These are phyloP conservation scores for Pinna nobilis DNA, from an alignment of 1,140 invertebrate genomes.

Conservation along the genomic window DNA sequence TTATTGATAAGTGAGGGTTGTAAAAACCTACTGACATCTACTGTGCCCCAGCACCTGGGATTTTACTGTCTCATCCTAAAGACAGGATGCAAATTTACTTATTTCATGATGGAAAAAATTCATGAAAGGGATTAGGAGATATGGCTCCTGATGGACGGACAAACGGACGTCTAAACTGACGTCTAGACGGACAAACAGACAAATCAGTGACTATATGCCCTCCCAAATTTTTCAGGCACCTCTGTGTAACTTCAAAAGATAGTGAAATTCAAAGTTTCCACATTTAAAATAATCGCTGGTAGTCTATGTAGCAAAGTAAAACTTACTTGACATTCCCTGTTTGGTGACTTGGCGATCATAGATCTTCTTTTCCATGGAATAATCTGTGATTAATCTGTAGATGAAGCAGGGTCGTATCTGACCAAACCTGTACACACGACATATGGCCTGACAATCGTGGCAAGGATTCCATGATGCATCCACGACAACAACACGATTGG, in stretches of 20 bases:
- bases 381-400: constrained; percentile 97
- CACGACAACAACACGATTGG: constrained; percentile 97
- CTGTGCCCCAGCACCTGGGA: too few relatives aligned
- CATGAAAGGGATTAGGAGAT: too few relatives aligned
- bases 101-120: too few relatives aligned
- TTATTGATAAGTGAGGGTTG: too few relatives aligned
- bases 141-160: too few relatives aligned
- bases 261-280: neutral
- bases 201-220: neutral
- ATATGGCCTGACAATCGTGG: constrained; percentile 98
- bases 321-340: constrained; percentile 87
- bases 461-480: constrained; percentile 99
- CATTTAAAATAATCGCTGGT: neutral
- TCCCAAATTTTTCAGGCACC: neutral
- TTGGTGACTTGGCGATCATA: constrained; percentile 99
- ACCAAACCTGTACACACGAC: constrained; percentile 97
- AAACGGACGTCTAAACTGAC: too few relatives aligned
- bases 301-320: neutral
- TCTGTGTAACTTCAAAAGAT: neutral
- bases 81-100: too few relatives aligned
- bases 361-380: constrained; percentile 97
- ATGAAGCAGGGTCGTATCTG: constrained; percentile 96
- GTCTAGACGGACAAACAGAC: neutral
- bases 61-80: too few relatives aligned
- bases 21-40: too few relatives aligned